Conservation (phyloP, 2,113 vertebrate genomes). For the Aphyosemion australe region DNA sequence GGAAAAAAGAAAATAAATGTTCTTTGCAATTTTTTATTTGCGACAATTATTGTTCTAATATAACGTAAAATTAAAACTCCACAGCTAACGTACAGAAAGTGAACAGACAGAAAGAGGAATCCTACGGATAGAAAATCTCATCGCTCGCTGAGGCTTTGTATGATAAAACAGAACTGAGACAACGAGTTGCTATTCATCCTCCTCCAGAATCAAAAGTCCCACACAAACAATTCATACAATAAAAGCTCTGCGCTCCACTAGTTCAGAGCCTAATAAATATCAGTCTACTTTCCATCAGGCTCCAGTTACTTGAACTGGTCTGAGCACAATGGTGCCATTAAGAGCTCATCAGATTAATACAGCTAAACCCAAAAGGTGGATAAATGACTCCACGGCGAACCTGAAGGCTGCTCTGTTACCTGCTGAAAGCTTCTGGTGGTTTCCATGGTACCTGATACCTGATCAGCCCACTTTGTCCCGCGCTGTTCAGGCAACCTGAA, state of each 20-base stretch:
- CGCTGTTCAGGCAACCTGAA: conserved; percentile 38
- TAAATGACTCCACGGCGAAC: conserved; percentile 39
- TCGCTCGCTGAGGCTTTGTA: neutral
- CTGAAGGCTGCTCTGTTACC: conserved; percentile 28
- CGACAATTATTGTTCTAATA: too few species aligned
- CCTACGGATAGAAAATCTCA: conserved; percentile 14
- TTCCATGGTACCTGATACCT: conserved; percentile 50
- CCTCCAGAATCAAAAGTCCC: neutral
- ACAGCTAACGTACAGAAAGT: too few species aligned
- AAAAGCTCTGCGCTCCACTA: conserved; percentile 4
- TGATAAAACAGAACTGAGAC: neutral
- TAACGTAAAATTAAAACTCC: too few species aligned
- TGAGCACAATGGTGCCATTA: conserved; percentile 46
- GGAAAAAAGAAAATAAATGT: too few species aligned
- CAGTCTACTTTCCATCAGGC: conserved; percentile 2
- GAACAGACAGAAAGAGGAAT: neutral
- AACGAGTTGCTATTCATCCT: conserved; percentile 29
- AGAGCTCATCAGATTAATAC: conserved; percentile 22
- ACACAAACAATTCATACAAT: neutral
- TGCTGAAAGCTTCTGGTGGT: conserved; percentile 3
- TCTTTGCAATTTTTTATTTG: too few species aligned
- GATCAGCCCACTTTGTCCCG: conserved; percentile 21
- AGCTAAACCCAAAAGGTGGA: conserved; percentile 23
- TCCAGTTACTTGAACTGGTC: conserved; percentile 7
- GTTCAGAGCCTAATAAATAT: conserved; percentile 13